Conservation (phyloP, 2,113 vertebrate species). For the Eulemur macaco region DNA sequence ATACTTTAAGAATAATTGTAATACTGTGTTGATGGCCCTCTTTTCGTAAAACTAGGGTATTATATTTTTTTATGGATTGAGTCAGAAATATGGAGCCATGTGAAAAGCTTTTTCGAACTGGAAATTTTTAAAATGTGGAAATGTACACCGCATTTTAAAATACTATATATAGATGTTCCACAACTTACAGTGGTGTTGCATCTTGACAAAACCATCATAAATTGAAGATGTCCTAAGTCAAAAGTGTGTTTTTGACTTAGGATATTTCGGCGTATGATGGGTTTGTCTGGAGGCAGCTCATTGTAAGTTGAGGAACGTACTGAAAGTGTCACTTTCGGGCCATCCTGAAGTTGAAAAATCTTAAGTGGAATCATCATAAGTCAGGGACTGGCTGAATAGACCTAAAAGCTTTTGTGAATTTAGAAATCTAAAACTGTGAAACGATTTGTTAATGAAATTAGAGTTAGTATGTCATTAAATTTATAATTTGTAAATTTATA, state of each 20-base stretch:
- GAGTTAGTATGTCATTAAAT: not conserved
- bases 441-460: not conserved
- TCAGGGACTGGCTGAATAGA: not conserved
- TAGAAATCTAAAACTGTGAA: slow-evolving; percentile 5
- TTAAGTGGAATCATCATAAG: not conserved
- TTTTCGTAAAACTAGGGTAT: not conserved
- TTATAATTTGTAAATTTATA: not conserved
- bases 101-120: not conserved
- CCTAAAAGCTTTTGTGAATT: not conserved
- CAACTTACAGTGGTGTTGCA: not conserved
- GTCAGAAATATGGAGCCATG: not conserved
- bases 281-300: not conserved
- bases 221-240: not conserved
- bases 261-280: not conserved
- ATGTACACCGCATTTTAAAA: not conserved
- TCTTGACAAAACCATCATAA: not conserved
- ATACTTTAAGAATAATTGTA: not conserved
- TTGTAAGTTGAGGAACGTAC: not conserved
- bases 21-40: not conserved
- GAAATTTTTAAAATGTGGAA: slow-evolving; percentile 2
- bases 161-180: not conserved
- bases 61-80: not conserved
- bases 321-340: not conserved
- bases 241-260: not conserved
- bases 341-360: not conserved